Percentiles rank a stretch among this genome's conserved stretches.
Conservation (phyloP, 1,140 invertebrate genomes). For the Mactra quadrangularis region DNA sequence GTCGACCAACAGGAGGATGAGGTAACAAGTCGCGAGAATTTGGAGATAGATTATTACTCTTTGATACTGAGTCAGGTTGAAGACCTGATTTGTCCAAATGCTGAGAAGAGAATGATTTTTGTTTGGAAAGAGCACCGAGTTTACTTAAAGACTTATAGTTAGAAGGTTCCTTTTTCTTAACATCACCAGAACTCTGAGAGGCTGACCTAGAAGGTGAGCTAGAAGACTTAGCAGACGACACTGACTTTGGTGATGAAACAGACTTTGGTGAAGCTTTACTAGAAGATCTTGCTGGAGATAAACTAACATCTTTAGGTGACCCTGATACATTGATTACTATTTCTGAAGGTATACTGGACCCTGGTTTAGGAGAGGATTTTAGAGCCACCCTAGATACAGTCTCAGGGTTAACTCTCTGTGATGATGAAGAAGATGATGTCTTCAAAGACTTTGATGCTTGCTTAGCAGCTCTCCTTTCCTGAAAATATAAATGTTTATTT, state of each 20-base stretch:
- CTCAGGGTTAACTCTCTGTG: conserved; percentile 9
- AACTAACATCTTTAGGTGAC: neutral
- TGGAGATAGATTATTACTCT: conserved; percentile 39
- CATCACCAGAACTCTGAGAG: conserved; percentile 25
- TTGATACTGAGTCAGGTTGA: neutral
- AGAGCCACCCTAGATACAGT: conserved; percentile 28
- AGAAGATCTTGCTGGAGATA: conserved; percentile 10
- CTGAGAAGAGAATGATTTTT: conserved; percentile 56
- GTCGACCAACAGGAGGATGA: conserved; percentile 54
- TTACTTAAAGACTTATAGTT: conserved; percentile 58
- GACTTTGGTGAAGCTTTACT: conserved; percentile 26
- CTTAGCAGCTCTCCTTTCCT: conserved; percentile 60
- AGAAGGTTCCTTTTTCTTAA: conserved; percentile 16
- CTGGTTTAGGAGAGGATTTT: conserved; percentile 6
- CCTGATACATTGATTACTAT: conserved; percentile 36
- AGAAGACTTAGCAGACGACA: conserved; percentile 25
- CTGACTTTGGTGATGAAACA: neutral
- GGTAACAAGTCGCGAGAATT: conserved; percentile 44
- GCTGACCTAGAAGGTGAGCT: conserved; percentile 27
- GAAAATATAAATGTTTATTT: conserved; percentile 20
- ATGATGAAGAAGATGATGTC: conserved; percentile 3
- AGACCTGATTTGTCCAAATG: conserved; percentile 43
- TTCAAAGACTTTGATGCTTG: conserved; percentile 27
- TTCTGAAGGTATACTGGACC: conserved; percentile 21
- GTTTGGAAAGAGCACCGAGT: conserved; percentile 46